Percentiles rank a stretch among this genome's conserved stretches.
phyloP scores from a whole-genome alignment of 2,888 invertebrate genomes.

The Erebia aethiops region DNA sequence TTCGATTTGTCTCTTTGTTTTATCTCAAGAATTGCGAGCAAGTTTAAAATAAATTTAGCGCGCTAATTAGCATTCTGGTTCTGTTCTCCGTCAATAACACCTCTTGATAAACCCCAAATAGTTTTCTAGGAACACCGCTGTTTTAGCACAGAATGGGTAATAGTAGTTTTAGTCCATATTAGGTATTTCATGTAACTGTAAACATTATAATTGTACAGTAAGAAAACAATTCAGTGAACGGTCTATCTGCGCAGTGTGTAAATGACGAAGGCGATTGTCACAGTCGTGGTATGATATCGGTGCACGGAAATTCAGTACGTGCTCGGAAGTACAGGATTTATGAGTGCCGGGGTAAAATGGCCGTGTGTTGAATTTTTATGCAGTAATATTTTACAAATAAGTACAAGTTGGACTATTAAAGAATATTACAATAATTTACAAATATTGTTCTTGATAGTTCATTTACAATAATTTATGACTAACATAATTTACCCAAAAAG shows the following conservation, averaged over 20 bases:
- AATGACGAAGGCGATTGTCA: constrained; percentile 26
- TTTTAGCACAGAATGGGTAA: too few species aligned
- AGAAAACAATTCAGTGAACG: background rate
- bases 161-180: too few species aligned
- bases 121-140: background rate
- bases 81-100: too few species aligned
- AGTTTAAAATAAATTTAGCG: too few species aligned
- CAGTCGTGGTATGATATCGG: constrained; percentile 25
- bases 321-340: constrained; percentile 28
- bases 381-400: constrained; percentile 26
- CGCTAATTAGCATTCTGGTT: too few species aligned
- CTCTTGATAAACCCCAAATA: too few species aligned
- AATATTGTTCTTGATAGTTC: background rate
- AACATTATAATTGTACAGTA: constrained; percentile 8
- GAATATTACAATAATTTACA: constrained; percentile 9
- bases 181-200: background rate
- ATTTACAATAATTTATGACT: background rate
- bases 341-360: constrained; percentile 20
- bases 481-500: too few species aligned
- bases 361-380: constrained; percentile 28
- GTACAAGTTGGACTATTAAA: constrained; percentile 17
- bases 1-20: too few species aligned
- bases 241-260: constrained; percentile 15
- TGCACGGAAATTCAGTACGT: constrained; percentile 23
- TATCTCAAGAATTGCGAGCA: too few species aligned